Conservation (phyloP, 2,797 vertebrate species). For the Fistularia commersonii region DNA sequence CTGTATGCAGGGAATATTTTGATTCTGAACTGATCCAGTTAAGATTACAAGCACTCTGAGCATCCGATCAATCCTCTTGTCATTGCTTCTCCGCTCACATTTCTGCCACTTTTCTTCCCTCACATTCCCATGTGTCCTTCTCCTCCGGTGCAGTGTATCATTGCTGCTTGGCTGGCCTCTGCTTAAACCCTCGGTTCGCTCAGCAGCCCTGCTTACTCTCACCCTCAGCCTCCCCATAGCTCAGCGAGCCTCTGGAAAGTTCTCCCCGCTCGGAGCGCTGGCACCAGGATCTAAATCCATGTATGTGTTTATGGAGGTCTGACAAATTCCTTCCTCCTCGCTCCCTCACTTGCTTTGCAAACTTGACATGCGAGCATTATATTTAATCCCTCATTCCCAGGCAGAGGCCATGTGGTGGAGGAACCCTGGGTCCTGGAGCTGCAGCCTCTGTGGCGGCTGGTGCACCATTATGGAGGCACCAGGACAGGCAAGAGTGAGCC, state of each 20-base stretch:
- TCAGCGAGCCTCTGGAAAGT: slow-evolving; percentile 63
- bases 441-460: slow-evolving; percentile 55
- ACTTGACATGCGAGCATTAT: slow-evolving; percentile 68
- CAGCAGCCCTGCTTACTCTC: slow-evolving; percentile 63
- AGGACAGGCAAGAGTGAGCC: slow-evolving; percentile 26
- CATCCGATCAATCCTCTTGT: slow-evolving; percentile 14
- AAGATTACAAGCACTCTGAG: not conserved
- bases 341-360: slow-evolving; percentile 47
- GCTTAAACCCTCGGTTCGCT: slow-evolving; percentile 78
- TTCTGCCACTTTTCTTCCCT: slow-evolving; percentile 28
- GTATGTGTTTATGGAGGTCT: slow-evolving; percentile 76
- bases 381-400: slow-evolving; percentile 68
- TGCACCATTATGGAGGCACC: slow-evolving; percentile 56
- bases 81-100: slow-evolving; percentile 20
- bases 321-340: slow-evolving; percentile 74
- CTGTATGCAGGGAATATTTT: slow-evolving; percentile 5
- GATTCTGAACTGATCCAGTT: slow-evolving; percentile 10
- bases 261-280: slow-evolving; percentile 59
- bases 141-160: slow-evolving; percentile 71
- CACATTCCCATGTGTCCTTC: slow-evolving; percentile 25
- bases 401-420: slow-evolving; percentile 50
- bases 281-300: slow-evolving; percentile 56
- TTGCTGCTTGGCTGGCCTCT: slow-evolving; percentile 86
- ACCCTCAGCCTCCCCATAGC: slow-evolving; percentile 65
- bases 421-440: slow-evolving; percentile 42